Conservation (phyloP, 2,888 invertebrate genomes). For the Zhuqinia jingwanae region DNA sequence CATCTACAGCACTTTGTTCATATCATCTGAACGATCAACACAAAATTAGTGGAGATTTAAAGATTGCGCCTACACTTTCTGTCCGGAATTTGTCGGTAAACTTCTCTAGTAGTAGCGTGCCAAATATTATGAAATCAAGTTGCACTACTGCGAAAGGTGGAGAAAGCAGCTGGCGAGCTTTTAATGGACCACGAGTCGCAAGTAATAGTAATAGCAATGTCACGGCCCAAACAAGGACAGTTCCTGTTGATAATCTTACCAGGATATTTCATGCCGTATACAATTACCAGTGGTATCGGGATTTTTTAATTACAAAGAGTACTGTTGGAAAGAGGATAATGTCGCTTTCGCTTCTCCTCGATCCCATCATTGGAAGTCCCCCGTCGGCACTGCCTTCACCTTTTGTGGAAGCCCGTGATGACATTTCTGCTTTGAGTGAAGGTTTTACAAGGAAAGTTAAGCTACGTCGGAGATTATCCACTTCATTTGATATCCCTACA, state of each 20-base stretch:
- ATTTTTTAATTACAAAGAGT: neutral
- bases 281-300: constrained; percentile 15
- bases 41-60: neutral
- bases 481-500: constrained; percentile 63
- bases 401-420: constrained; percentile 60
- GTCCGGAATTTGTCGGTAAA: constrained; percentile 43
- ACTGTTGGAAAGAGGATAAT: constrained; percentile 21
- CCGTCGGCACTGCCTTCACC: constrained; percentile 45
- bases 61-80: constrained; percentile 21
- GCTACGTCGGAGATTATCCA: constrained; percentile 63
- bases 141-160: constrained; percentile 12
- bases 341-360: constrained; percentile 43
- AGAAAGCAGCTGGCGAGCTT: constrained; percentile 54
- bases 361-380: constrained; percentile 61
- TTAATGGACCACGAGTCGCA: too few relatives aligned
- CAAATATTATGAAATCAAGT: neutral
- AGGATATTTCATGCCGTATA: constrained; percentile 29
- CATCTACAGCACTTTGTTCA: constrained; percentile 15
- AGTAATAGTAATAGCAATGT: neutral
- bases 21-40: neutral
- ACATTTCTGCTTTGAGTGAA: constrained; percentile 66
- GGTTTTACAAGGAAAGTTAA: constrained; percentile 52
- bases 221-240: neutral
- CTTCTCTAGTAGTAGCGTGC: neutral
- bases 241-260: neutral